Evolutionary conservation across 2,113 vertebrate species (phyloP), one percentile per base, ranked within the genome.

Genomic region (Crotalus viridis): DNA sequence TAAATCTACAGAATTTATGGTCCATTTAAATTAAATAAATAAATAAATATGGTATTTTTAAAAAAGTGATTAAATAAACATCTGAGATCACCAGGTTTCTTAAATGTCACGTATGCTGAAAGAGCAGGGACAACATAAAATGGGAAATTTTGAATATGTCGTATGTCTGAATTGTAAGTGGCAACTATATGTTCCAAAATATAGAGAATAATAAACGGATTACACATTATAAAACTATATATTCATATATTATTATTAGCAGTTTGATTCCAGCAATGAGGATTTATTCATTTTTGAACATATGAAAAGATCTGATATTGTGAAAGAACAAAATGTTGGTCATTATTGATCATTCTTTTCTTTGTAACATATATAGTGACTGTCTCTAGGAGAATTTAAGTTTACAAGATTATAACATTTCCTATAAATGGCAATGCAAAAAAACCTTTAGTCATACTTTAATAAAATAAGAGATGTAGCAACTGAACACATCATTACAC

Each of bases 391-490:
- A 95, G 96, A 95, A 93, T 95, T 95, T 92, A 98, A 96, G 96
- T 98, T 97, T 97, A 96, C 94, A 95, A 96, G 96, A 97, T 98
- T 98, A 96, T 98, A 98, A 98, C 97, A 61, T 98, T 98, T 96
- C 97, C 97, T 95, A 21, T 97, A 98, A 97, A 97, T 97, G 96
- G 96, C 39, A 52, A 94, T 97, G 96, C 28, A 4, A 97, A 97
- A 97, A 81, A 95, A 95, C 94, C 97, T 95, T 92, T 95, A 93
- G 97, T 96, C 97, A 97, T 97, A 98, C 96, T 96, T 97, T 98
- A 97, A 98, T 98, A 97, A 92, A 95, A 96, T 91, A 92, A 93
- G 95, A 95, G 96, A 97, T 96, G 97, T 98, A 93, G 97, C 96
- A 97, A 97, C 97, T 97, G 96, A 97, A 97, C 95, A 96, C 96